These are phyloP conservation scores for Phenganax marumi DNA, from an alignment of 92 coral and sea anemone species.

Conservation along the genomic window DNA sequence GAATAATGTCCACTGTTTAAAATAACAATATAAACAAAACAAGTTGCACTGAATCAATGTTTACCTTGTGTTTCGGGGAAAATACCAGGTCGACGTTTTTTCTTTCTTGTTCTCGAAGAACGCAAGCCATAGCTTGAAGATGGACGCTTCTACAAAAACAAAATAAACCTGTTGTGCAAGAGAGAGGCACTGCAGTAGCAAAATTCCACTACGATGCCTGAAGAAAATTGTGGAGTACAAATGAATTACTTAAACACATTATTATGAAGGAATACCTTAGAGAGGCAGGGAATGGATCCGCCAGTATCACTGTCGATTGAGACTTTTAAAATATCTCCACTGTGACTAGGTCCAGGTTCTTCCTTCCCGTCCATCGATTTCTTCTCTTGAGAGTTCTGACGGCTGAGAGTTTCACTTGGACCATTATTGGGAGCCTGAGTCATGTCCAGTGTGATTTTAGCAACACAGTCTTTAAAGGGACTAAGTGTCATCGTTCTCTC, in stretches of 20 bases:
- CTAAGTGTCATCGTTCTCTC: background rate
- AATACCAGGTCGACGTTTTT: background rate
- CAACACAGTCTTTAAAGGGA: background rate
- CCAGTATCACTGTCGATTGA: background rate
- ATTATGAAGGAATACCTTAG: background rate
- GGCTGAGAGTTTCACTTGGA: background rate
- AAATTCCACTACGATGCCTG: background rate
- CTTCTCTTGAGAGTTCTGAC: background rate
- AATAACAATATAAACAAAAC: background rate
- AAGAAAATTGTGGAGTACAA: background rate
- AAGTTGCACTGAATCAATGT: background rate
- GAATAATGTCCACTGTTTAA: background rate
- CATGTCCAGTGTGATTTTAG: background rate
- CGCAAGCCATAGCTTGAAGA: conserved; percentile 4
- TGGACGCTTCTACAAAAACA: background rate
- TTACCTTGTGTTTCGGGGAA: background rate
- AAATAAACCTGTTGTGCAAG: background rate
- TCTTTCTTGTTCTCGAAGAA: conserved; percentile 9
- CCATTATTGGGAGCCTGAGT: too few relatives aligned
- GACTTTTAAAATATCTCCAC: background rate
- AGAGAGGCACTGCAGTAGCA: background rate
- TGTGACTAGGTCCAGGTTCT: background rate
- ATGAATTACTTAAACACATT: background rate
- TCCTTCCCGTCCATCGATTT: background rate
- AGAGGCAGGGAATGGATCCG: background rate